Percentiles rank a stretch among this genome's conserved stretches.
Conservation (phyloP, 2,888 invertebrate genomes). For the Megaustenia siamemsis region DNA sequence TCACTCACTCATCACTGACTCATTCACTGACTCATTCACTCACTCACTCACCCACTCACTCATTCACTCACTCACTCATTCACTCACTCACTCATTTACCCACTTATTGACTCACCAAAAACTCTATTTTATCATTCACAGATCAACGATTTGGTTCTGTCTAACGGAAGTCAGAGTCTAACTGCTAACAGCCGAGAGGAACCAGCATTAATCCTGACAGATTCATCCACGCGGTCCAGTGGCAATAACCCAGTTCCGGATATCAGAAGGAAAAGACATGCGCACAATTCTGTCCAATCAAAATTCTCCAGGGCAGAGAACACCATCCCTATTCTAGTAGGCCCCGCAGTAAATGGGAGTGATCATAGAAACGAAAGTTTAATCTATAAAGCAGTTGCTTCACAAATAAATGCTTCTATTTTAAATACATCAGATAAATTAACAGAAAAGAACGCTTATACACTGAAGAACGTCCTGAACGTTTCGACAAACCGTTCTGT, state of each 20-base stretch:
- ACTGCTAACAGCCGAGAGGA: background rate
- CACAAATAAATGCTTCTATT: too few species aligned
- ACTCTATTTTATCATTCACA: constrained; percentile 8
- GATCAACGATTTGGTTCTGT: constrained; percentile 11
- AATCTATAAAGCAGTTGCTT: background rate
- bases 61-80: too few species aligned
- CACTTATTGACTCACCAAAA: too few species aligned
- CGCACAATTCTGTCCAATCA: background rate
- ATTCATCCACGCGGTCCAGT: background rate
- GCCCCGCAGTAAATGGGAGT: background rate
- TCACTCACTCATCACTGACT: too few species aligned
- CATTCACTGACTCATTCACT: too few species aligned
- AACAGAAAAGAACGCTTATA: background rate
- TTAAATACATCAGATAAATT: background rate
- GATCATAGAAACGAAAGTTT: background rate
- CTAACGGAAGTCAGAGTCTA: background rate
- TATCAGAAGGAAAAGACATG: constrained; percentile 12
- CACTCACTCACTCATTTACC: too few species aligned
- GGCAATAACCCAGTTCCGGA: background rate
- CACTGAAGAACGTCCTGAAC: background rate
- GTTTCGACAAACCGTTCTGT: too few species aligned
- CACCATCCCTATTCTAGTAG: background rate
- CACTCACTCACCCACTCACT: too few species aligned
- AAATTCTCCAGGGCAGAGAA: background rate
- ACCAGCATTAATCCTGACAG: too few species aligned